Evolutionary conservation across 2,113 vertebrate species (phyloP).

Genomic region (Propithecus coquereli): DNA sequence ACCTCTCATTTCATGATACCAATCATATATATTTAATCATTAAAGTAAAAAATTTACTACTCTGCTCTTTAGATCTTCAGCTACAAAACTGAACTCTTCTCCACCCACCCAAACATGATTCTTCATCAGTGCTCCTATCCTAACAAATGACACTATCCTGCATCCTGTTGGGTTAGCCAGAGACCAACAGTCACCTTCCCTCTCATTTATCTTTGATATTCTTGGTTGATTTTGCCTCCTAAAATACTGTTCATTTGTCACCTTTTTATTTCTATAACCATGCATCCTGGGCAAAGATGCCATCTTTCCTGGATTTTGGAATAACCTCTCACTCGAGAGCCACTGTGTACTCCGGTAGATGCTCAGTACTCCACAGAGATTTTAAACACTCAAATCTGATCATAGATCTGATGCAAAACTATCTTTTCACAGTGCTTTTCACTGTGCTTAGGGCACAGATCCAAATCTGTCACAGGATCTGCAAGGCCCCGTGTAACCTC

Average conservation of each 20-base stretch:
- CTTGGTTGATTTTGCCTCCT: neutral
- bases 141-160: neutral
- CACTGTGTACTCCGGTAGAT: neutral
- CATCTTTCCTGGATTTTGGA: neutral
- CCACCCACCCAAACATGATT: neutral
- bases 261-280: neutral
- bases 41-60: neutral
- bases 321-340: neutral
- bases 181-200: neutral
- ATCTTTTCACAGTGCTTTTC: neutral
- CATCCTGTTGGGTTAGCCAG: neutral
- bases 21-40: neutral
- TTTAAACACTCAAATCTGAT: neutral
- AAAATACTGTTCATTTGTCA: neutral
- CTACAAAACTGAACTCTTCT: neutral
- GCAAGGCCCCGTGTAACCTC: fast-evolving
- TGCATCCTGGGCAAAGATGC: neutral
- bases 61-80: neutral
- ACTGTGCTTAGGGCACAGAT: neutral
- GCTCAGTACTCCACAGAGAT: neutral
- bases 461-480: neutral
- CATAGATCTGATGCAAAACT: neutral
- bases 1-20: neutral
- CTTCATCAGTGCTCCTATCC: neutral
- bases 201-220: neutral